phyloP scores from a whole-genome alignment of 1,140 invertebrate species.

The Araneus ventricosus region DNA sequence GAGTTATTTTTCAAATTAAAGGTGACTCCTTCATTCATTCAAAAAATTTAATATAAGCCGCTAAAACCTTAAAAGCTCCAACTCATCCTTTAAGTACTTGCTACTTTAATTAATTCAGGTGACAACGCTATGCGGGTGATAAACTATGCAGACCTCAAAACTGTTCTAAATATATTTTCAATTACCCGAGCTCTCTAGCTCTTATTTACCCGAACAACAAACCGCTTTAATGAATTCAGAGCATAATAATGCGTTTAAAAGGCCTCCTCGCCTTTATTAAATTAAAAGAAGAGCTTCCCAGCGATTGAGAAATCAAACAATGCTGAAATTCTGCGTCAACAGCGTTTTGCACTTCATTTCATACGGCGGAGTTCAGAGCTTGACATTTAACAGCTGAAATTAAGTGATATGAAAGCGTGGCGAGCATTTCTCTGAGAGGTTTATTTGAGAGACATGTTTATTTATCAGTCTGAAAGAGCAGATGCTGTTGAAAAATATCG shows the following conservation, averaged over 20 bases:
- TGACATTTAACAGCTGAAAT: no score
- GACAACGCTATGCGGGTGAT: not conserved
- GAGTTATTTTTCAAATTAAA: no score
- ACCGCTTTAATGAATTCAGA: not conserved
- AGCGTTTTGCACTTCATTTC: not conserved
- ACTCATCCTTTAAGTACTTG: not conserved
- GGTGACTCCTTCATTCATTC: no score
- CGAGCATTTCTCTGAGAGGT: no score
- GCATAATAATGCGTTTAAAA: conserved; percentile 6
- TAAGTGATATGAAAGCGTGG: no score
- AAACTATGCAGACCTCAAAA: not conserved
- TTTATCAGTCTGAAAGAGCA: no score
- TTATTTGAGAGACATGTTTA: no score
- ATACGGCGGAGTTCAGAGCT: not conserved
- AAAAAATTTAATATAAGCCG: not conserved
- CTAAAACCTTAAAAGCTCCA: not conserved
- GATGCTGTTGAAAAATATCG: no score
- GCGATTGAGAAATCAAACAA: not conserved
- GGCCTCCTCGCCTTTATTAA: not conserved
- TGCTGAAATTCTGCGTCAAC: not conserved
- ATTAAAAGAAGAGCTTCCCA: not conserved
- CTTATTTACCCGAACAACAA: not conserved
- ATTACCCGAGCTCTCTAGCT: not conserved
- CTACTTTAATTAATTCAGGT: not conserved
- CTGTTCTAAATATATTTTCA: not conserved